Evolutionary conservation across 2,797 vertebrate genomes (phyloP).

Genomic region (Setipinna tenuifilis): DNA sequence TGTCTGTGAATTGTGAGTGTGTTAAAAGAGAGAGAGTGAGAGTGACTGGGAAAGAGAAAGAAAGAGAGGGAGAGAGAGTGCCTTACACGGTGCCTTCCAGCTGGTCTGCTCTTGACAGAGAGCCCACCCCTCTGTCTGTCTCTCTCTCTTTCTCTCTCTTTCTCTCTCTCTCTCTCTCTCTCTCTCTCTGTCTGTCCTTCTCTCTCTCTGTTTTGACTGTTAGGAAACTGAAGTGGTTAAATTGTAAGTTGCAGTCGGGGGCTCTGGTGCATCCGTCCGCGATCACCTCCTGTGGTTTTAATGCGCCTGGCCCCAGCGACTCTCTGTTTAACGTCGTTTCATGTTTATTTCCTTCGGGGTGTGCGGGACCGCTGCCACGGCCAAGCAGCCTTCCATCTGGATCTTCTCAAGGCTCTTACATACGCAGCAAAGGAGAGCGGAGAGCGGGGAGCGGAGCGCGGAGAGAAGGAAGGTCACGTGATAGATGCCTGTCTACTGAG

Average conservation of each 20-base stretch:
- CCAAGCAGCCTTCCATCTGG: conserved; percentile 58
- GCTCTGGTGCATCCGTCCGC: conserved; percentile 54
- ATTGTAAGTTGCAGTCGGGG: conserved; percentile 54
- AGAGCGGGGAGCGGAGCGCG: conserved; percentile 34
- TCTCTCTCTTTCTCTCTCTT: no score
- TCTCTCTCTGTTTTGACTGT: conserved; percentile 64
- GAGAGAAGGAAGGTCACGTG: neutral
- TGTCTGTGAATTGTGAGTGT: neutral
- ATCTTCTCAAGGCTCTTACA: conserved; percentile 52
- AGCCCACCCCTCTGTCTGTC: neutral
- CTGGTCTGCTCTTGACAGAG: neutral
- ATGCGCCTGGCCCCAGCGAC: conserved; percentile 41
- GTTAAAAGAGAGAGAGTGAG: neutral
- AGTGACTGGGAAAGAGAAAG: neutral
- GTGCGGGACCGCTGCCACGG: conserved; percentile 47
- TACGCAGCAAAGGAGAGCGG: conserved; percentile 26
- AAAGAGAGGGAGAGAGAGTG: neutral
- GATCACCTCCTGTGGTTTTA: conserved; percentile 42
- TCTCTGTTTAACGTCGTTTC: conserved; percentile 62
- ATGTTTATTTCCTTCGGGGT: conserved; percentile 62
- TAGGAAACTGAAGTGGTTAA: conserved; percentile 61
- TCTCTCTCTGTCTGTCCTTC: no score
- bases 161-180: no score
- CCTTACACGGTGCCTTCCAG: neutral
- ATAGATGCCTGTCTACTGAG: neutral